These are phyloP conservation scores for Scortum barcoo DNA, from an alignment of 2,113 vertebrate species.

Conservation along the genomic window DNA sequence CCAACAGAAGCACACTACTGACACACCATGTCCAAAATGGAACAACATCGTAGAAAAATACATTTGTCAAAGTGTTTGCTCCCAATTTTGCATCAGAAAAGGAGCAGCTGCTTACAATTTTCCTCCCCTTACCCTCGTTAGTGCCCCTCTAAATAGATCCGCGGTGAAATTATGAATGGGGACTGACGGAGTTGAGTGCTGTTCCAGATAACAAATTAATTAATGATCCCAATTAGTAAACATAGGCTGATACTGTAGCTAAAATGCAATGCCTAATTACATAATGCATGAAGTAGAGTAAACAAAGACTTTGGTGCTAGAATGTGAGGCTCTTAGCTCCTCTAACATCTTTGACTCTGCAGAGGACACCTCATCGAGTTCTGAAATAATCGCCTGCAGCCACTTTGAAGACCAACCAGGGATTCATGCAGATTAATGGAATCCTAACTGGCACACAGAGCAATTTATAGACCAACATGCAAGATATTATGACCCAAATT, in stretches of 20 bases:
- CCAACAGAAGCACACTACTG: not conserved
- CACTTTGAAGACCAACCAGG: conserved; percentile 71
- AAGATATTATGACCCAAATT: conserved; percentile 87
- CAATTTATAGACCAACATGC: conserved; percentile 85
- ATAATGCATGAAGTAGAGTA: conserved; percentile 60
- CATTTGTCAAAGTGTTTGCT: conserved; percentile 11
- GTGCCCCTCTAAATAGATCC: conserved; percentile 45
- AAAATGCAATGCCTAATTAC: conserved; percentile 53
- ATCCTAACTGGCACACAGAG: conserved; percentile 82
- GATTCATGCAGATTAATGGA: conserved; percentile 84
- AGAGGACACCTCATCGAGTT: conserved; percentile 37
- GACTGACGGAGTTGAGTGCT: conserved; percentile 28
- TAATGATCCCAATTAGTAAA: conserved; percentile 60
- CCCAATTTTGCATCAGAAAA: conserved; percentile 25
- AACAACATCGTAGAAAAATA: not conserved
- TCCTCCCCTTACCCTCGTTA: conserved; percentile 38
- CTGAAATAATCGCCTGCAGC: conserved; percentile 65
- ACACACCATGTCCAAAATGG: not conserved
- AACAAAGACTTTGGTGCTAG: conserved; percentile 43
- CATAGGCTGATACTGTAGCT: conserved; percentile 23
- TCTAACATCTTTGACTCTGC: conserved; percentile 44
- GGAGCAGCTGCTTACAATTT: conserved; percentile 28
- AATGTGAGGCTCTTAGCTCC: not conserved
- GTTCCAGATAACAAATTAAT: conserved; percentile 55
- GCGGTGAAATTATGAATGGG: conserved; percentile 61